These are phyloP conservation scores for Scaptomyza flava DNA, from an alignment of 2,888 invertebrate genomes.

Conservation along the genomic window DNA sequence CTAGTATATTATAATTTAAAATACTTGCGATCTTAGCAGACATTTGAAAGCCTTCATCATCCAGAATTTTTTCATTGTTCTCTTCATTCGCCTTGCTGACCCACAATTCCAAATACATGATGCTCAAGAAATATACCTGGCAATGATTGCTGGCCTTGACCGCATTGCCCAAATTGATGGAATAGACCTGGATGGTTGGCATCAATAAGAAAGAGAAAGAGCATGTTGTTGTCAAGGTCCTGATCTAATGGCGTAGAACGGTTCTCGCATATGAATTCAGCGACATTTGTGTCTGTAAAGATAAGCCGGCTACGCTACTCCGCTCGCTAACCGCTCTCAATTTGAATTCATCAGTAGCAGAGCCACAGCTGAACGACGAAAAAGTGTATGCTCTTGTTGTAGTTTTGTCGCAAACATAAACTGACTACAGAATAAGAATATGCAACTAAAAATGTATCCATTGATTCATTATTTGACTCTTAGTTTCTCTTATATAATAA, in stretches of 20 bases:
- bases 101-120: conserved; percentile 81
- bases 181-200: conserved; percentile 57
- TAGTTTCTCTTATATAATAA: no score
- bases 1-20: not conserved
- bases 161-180: conserved; percentile 72
- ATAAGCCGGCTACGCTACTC: no score
- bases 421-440: no score
- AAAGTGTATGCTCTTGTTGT: no score
- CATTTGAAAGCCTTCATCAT: conserved; percentile 70
- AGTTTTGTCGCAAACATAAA: no score
- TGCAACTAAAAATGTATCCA: no score
- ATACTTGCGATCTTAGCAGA: conserved; percentile 71
- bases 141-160: conserved; percentile 80
- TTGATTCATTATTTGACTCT: no score
- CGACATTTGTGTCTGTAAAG: no score
- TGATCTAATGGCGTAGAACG: no score
- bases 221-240: not conserved
- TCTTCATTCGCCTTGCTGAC: conserved; percentile 29
- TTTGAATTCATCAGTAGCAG: no score
- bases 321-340: no score
- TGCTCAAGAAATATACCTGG: conserved; percentile 76
- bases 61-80: conserved; percentile 24
- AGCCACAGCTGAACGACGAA: no score
- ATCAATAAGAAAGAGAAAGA: conserved; percentile 16
- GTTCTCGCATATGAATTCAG: conserved; percentile 80